These are phyloP conservation scores for Mercenaria mercenaria DNA, from an alignment of 1,140 invertebrate species.

Conservation along the genomic window DNA sequence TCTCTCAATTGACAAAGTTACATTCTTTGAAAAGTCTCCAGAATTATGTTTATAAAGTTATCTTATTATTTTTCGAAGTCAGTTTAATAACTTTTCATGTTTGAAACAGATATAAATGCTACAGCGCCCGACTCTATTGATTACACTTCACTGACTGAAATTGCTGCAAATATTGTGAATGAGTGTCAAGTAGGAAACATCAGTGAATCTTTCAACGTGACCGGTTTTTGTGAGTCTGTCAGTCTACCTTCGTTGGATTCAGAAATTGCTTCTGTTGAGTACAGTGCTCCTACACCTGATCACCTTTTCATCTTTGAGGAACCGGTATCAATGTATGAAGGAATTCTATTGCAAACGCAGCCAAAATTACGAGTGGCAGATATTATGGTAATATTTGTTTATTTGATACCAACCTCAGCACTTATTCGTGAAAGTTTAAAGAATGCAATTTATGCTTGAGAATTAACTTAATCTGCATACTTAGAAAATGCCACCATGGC, in stretches of 20 bases:
- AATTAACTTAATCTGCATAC: too few species aligned
- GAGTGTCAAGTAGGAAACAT: constrained; percentile 59
- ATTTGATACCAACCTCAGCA: too few species aligned
- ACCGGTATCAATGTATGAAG: constrained; percentile 31
- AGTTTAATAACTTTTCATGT: too few species aligned
- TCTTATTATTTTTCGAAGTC: too few species aligned
- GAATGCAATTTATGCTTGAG: too few species aligned
- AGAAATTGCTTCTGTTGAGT: not conserved
- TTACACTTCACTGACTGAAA: not conserved
- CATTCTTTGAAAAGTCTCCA: too few species aligned
- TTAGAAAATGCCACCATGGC: too few species aligned
- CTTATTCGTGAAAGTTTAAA: too few species aligned
- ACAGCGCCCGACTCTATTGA: constrained; percentile 4
- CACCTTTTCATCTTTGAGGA: constrained; percentile 20
- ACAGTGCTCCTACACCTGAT: constrained; percentile 28
- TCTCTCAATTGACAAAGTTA: too few species aligned
- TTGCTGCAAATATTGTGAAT: constrained; percentile 36
- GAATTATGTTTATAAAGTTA: too few species aligned
- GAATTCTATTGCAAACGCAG: constrained; percentile 11
- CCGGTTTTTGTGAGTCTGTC: constrained; percentile 1
- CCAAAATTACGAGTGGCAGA: constrained; percentile 44
- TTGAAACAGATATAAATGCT: not conserved
- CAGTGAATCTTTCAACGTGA: constrained; percentile 19
- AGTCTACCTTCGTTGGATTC: not conserved
- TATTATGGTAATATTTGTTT: constrained; percentile 35